A percentile compares a stretch with the other conserved stretches of the same genome.
phyloP scores from a whole-genome alignment of 2,113 vertebrate genomes.

The Eidolon helvum region DNA sequence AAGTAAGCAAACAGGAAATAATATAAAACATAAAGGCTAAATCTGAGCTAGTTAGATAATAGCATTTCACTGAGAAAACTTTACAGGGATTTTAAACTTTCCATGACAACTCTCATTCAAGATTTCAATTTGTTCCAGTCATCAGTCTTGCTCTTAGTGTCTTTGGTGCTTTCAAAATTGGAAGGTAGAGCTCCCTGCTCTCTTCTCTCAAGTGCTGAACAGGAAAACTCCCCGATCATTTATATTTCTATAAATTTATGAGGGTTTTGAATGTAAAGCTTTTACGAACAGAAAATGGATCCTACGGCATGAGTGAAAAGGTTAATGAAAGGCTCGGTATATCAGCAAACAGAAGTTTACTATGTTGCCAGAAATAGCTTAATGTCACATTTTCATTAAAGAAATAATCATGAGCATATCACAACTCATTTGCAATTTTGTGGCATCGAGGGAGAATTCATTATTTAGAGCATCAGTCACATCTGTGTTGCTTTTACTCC shows the following conservation, averaged over 20 bases:
- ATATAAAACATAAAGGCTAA: background rate
- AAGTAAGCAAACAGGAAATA: background rate
- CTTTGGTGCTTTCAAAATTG: background rate
- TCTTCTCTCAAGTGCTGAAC: background rate
- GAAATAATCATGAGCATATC: constrained; percentile 48
- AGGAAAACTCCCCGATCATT: background rate
- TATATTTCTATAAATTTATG: background rate
- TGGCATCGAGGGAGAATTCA: constrained; percentile 22
- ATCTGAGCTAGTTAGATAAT: background rate
- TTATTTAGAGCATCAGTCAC: constrained; percentile 58
- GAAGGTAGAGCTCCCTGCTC: background rate
- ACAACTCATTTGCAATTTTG: constrained; percentile 52
- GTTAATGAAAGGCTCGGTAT: constrained; percentile 27
- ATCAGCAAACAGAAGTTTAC: constrained; percentile 30
- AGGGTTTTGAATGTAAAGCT: background rate
- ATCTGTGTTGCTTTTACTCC: constrained; percentile 26
- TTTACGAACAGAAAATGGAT: constrained; percentile 22
- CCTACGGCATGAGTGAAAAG: background rate
- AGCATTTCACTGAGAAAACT: background rate
- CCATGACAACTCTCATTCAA: background rate
- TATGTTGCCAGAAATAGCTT: background rate
- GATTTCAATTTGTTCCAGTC: background rate
- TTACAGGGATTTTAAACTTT: background rate
- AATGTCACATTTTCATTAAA: constrained; percentile 57
- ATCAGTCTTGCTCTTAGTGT: background rate